Conservation (phyloP, 2,888 invertebrate genomes). For the Ophion costatus region DNA sequence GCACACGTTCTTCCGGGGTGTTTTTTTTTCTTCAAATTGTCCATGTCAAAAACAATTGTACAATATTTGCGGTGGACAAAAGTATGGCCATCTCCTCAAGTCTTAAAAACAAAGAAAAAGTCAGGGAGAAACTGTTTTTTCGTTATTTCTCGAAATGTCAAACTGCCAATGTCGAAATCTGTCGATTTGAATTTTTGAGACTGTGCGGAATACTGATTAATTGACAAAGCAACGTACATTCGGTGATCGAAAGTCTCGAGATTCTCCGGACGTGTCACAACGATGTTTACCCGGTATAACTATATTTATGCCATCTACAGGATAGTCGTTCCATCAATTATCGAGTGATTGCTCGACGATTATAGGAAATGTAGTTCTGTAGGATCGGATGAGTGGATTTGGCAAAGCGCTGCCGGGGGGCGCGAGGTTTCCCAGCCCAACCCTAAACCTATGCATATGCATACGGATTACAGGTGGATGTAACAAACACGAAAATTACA, state of each 20-base stretch:
- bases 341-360: constrained; percentile 78
- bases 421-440: neutral
- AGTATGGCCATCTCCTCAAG: too few relatives aligned
- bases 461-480: neutral
- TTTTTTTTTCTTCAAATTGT: too few relatives aligned
- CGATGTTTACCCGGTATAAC: neutral
- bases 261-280: neutral
- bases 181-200: too few relatives aligned
- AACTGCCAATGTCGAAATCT: neutral
- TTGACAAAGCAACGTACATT: too few relatives aligned
- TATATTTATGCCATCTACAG: constrained; percentile 17
- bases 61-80: too few relatives aligned
- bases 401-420: neutral
- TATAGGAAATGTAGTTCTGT: constrained; percentile 78
- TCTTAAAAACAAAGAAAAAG: too few relatives aligned
- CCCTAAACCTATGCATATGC: neutral
- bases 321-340: constrained; percentile 71
- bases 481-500: constrained; percentile 9
- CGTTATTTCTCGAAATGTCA: too few relatives aligned
- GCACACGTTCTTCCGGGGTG: too few relatives aligned
- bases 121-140: too few relatives aligned
- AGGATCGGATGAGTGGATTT: constrained; percentile 67
- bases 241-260: neutral
- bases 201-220: too few relatives aligned
- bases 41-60: too few relatives aligned